Evolutionary conservation across 2,888 invertebrate species (phyloP), one percentile per base, ranked within the genome.

Genomic region (Leucophenga montana): DNA sequence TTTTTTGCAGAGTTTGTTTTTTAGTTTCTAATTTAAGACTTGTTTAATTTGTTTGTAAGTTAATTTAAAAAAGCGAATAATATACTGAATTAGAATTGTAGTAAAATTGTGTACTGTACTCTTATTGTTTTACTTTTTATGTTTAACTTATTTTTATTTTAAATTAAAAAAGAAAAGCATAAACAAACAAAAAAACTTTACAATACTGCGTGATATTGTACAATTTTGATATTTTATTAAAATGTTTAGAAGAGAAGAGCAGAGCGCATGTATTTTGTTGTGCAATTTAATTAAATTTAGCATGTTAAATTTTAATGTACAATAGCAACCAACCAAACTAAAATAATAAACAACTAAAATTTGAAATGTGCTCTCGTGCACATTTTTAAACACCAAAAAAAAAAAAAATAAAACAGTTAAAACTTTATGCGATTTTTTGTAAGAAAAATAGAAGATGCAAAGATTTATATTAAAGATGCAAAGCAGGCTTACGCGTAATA

Each of bases 381-480:
- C 39, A 39, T 39, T 39, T 39, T 39, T 6, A 72, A 78, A 76
- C 22, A 56, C 27, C 20, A 14, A 16, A 56, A 56, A 56, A 8
- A 22, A 77, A 71, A 56, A 78, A 79, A 77, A 71, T 53, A 78
- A 79, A 80, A 80, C 80, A 82, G 69, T 61, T 65, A 27, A 62
- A 71, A 78, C 77, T 83, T 81, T 79, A 82, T 83, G 81, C 71
- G 69, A 59, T 65, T 48, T 16, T 46, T 65, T 72, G 39, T 39
- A 39, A 39, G 11, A 5, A 39, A 39, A 39, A 39, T 5, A 39
- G 8, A 39, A 39, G 8, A 39, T 11, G 11, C 3, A 39, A 39
- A 39, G 1, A 11, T 11, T 39, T 39, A 39, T 27, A 39, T 39
- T 39, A 39, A 39, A 11, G 11, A 39, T 39, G 39, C 39, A 39